Conservation (phyloP, 1,140 invertebrate genomes). For the Hormaphis cornu region DNA sequence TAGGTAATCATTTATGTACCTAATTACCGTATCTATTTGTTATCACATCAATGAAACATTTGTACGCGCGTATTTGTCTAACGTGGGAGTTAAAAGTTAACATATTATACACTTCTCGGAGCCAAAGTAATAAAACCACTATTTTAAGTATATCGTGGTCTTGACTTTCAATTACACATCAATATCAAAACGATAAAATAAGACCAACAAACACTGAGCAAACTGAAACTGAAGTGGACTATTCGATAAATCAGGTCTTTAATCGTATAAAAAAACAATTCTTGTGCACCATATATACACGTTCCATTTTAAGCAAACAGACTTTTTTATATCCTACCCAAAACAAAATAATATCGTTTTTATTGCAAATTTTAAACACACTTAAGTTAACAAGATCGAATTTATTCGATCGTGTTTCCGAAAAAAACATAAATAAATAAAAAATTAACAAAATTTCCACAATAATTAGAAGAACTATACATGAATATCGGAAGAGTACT, state of each 20-base stretch:
- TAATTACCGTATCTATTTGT: too few species aligned
- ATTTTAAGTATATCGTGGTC: conserved; percentile 9
- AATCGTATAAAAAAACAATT: conserved; percentile 24
- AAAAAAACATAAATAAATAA: too few species aligned
- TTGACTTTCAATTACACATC: conserved; percentile 8
- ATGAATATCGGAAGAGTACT: too few species aligned
- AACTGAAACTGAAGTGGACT: conserved; percentile 5
- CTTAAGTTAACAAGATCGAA: conserved; percentile 10
- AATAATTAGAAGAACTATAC: too few species aligned
- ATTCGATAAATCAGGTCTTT: conserved; percentile 14
- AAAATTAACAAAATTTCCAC: too few species aligned
- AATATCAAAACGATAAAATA: conserved; percentile 10
- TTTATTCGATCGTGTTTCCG: too few species aligned
- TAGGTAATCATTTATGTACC: too few species aligned
- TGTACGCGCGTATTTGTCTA: neutral
- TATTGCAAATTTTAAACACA: conserved; percentile 27
- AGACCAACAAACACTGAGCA: conserved; percentile 1
- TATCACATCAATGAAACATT: neutral
- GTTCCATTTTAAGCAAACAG: too few species aligned
- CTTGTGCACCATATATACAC: neutral
- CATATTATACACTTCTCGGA: too few species aligned
- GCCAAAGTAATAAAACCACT: conserved; percentile 3
- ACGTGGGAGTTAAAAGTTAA: neutral
- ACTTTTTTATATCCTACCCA: neutral
- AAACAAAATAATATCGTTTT: conserved; percentile 2